phyloP scores from a whole-genome alignment of 2,113 vertebrate genomes.

The Cyrtonyx montezumae region DNA sequence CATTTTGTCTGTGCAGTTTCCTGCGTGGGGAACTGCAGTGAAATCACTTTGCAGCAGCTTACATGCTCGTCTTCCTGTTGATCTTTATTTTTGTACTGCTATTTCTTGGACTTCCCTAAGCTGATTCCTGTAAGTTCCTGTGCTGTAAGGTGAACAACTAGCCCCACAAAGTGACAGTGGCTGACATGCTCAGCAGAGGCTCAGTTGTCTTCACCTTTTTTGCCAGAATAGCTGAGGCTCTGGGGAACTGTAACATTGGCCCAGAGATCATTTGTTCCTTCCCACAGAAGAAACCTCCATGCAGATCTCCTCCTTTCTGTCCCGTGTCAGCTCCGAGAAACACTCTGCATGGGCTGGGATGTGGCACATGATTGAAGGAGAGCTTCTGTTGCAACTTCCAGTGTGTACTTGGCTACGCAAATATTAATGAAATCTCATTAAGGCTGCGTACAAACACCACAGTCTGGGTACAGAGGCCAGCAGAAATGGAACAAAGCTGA shows the following conservation, averaged over 20 bases:
- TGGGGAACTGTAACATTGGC: neutral
- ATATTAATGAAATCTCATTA: accelerated
- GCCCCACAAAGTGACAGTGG: neutral
- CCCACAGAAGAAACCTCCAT: neutral
- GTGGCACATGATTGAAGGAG: neutral
- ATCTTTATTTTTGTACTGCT: neutral
- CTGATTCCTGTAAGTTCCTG: neutral
- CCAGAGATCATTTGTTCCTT: neutral
- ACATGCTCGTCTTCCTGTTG: neutral
- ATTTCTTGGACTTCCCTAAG: neutral
- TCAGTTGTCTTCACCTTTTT: neutral
- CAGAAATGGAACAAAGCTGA: neutral
- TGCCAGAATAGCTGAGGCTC: neutral
- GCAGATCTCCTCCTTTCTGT: neutral
- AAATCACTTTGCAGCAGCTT: neutral
- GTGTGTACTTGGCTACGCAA: neutral
- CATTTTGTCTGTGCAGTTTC: neutral
- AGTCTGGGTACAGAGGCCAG: neutral
- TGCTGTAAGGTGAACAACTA: neutral
- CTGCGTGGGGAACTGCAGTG: neutral
- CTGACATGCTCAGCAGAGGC: neutral
- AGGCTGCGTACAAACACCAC: accelerated
- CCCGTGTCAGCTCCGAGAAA: neutral
- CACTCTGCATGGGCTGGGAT: neutral
- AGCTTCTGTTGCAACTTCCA: neutral